These are phyloP conservation scores for Hypena proboscidalis DNA, from an alignment of 2,888 invertebrate genomes.

Conservation along the genomic window DNA sequence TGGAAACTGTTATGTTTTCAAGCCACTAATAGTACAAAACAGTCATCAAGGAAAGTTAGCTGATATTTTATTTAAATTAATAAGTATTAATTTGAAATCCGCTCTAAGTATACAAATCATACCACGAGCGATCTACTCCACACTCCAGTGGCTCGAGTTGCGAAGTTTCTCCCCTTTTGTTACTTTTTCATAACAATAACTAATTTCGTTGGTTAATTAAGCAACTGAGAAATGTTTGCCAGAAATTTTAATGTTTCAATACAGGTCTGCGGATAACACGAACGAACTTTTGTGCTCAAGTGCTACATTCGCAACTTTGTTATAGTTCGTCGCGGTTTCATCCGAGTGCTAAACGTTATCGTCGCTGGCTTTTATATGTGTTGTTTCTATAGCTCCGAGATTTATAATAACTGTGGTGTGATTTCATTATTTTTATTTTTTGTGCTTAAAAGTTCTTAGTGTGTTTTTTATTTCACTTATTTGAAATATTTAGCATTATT, in stretches of 20 bases:
- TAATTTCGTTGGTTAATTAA: slow-evolving; percentile 72
- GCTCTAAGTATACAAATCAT: slow-evolving; percentile 13
- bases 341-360: slow-evolving; percentile 6
- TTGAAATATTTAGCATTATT: too few species aligned
- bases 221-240: slow-evolving; percentile 58
- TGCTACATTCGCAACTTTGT: slow-evolving; percentile 25
- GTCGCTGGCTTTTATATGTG: slow-evolving; percentile 9
- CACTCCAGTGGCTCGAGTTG: slow-evolving; percentile 51
- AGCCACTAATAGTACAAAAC: too few species aligned
- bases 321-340: slow-evolving; percentile 16
- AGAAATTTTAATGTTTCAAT: slow-evolving; percentile 54
- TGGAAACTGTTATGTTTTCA: too few species aligned
- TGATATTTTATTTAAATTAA: too few species aligned
- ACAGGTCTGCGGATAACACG: slow-evolving; percentile 49
- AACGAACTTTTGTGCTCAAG: slow-evolving; percentile 41
- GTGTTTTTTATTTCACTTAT: too few species aligned
- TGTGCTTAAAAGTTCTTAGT: too few species aligned
- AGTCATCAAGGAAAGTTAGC: too few species aligned
- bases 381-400: too few species aligned
- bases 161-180: slow-evolving; percentile 58
- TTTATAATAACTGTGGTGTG: too few species aligned
- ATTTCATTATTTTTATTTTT: too few species aligned
- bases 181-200: slow-evolving; percentile 73
- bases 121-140: slow-evolving; percentile 34
- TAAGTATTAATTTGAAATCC: neutral